phyloP scores from a whole-genome alignment of 1,140 invertebrate species.

The Dendroctonus ponderosae region DNA sequence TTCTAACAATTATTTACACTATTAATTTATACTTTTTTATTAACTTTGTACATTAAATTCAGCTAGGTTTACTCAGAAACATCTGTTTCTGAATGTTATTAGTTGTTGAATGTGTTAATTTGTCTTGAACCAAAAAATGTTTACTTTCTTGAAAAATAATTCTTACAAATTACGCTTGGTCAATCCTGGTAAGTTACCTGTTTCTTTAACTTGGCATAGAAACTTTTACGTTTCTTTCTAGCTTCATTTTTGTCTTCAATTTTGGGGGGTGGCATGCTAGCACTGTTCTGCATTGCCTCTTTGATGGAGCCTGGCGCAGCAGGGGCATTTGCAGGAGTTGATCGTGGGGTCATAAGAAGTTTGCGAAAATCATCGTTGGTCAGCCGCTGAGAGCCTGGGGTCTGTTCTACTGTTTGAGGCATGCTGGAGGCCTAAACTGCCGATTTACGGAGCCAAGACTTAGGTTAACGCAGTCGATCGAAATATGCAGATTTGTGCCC shows the following conservation, averaged over 20 bases:
- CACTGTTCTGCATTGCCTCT: slow-evolving; percentile 62
- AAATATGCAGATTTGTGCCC: not conserved
- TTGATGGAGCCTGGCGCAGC: slow-evolving; percentile 54
- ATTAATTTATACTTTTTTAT: too few relatives aligned
- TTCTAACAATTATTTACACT: too few relatives aligned
- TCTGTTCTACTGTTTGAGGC: slow-evolving; percentile 46
- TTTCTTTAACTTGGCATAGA: slow-evolving; percentile 92
- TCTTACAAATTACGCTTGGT: too few relatives aligned
- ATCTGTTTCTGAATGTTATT: too few relatives aligned
- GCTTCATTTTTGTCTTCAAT: slow-evolving; percentile 61
- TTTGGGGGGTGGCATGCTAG: slow-evolving; percentile 43
- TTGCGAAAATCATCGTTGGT: slow-evolving; percentile 98
- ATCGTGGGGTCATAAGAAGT: slow-evolving; percentile 89
- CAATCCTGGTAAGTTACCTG: slow-evolving; percentile 52
- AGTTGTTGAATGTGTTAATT: too few relatives aligned
- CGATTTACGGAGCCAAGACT: too few relatives aligned
- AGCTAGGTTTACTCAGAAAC: too few relatives aligned
- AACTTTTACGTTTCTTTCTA: slow-evolving; percentile 82
- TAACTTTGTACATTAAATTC: too few relatives aligned
- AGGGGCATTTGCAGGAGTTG: slow-evolving; percentile 61
- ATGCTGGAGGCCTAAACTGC: slow-evolving; percentile 47
- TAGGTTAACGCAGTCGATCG: too few relatives aligned
- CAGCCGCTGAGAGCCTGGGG: slow-evolving; percentile 66
- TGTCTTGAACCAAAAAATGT: too few relatives aligned
- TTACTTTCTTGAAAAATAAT: too few relatives aligned